Conservation (phyloP, 1,140 invertebrate genomes). For the Ruditapes philippinarum region DNA sequence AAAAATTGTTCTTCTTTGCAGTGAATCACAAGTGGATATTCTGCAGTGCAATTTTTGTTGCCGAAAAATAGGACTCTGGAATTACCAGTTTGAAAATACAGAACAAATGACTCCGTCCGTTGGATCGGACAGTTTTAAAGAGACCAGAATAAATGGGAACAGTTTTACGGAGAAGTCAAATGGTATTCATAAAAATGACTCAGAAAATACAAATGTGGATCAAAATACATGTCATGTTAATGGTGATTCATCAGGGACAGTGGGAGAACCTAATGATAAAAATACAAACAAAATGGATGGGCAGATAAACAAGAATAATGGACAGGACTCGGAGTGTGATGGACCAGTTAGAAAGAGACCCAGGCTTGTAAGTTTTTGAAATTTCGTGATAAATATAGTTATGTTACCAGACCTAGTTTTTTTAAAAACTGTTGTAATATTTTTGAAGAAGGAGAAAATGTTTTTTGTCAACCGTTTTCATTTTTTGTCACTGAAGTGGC, state of each 20-base stretch:
- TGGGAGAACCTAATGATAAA: not conserved
- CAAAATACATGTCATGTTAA: not conserved
- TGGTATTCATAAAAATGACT: not conserved
- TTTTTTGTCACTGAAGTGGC: too few species aligned
- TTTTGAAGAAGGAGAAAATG: too few species aligned
- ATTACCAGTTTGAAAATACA: constrained; percentile 48
- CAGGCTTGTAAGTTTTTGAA: constrained; percentile 49
- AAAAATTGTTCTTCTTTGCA: too few species aligned
- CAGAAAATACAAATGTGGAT: not conserved
- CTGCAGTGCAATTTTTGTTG: constrained; percentile 73
- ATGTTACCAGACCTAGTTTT: too few species aligned
- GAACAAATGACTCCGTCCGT: not conserved
- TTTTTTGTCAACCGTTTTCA: too few species aligned
- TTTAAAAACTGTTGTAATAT: too few species aligned
- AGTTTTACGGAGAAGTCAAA: not conserved
- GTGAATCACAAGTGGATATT: constrained; percentile 65
- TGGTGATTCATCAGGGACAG: not conserved
- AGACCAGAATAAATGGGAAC: not conserved
- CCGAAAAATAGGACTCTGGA: constrained; percentile 78
- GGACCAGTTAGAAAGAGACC: constrained; percentile 28
- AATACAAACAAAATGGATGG: not conserved
- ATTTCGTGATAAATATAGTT: too few species aligned
- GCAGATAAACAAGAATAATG: too few species aligned
- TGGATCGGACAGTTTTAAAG: not conserved
- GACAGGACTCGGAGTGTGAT: too few species aligned